Base-by-base conservation (phyloP, 2,113 vertebrate genomes). In the Zingel zingel region DNA sequence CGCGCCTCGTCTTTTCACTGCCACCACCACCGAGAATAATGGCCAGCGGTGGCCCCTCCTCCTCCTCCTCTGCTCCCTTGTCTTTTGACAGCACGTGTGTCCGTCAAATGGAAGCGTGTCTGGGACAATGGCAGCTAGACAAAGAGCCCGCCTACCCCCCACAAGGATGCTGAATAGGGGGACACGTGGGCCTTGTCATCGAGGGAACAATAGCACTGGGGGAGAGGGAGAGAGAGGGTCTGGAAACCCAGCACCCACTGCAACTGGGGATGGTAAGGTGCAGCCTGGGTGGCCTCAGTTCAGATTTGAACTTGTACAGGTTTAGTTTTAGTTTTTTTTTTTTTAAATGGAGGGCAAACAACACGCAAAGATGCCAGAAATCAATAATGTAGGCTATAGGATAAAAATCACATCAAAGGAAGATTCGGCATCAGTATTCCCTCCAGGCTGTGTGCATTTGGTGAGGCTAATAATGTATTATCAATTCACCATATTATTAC, bases 21-120 rank as follows among this genome's bases (percentile, higher is more conserved):
- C 82, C 88, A n/a, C 84, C 85, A 54, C 88, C 80, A 10, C 71
- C 9, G 50, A 88, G 87, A 88, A 95, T 84, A 94, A 94, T 93
- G 92, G 84, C 91, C 92, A 94, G 86, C 56, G 83, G 85, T 89
- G 76, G 83, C 84, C 85, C 89, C 87, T 86, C 93, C 91, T 71
- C 39, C 62, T 70, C 79, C 78, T 47, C 70, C 80, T 50, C 84
- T 57, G 18, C 90, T 82, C 79, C 82, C 80, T 88, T 89, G 70
- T 89, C 94, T 91, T 95, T 95, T 94, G 93, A 94, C 92, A 91
- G 89, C 91, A 91, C 92, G 94, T 89, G 94, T 91, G 95, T 94
- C 94, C 88, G 87, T 94, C 92, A 95, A 94, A 95, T 87, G 78
- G 80, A 71, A 93, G 93, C 90, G 94, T 95, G 94, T 91, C 92